phyloP scores from a whole-genome alignment of 2,797 vertebrate species.

The Gouania willdenowi region DNA sequence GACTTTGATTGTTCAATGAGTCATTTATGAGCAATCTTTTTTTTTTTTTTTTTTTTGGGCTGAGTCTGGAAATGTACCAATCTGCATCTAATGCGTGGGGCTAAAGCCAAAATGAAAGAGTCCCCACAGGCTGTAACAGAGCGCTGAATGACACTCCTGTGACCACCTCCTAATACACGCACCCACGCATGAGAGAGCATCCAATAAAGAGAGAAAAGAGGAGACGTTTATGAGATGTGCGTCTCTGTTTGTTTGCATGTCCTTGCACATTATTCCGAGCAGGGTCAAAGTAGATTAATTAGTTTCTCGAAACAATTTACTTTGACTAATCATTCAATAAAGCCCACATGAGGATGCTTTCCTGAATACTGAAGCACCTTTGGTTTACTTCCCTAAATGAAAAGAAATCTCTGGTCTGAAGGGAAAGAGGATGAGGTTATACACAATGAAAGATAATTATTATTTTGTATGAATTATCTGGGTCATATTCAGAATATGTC shows the following conservation, averaged over 20 bases:
- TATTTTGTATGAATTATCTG: conserved; percentile 51
- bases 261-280: conserved; percentile 37
- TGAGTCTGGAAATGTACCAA: conserved; percentile 38
- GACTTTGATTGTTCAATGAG: conserved; percentile 42
- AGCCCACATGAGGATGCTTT: conserved; percentile 56
- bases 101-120: conserved; percentile 40
- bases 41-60: conserved; percentile 57
- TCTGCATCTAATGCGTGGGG: conserved; percentile 48
- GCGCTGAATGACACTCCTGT: conserved; percentile 13
- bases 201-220: conserved; percentile 4
- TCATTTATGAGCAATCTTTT: conserved; percentile 43
- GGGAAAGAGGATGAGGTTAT: conserved; percentile 49
- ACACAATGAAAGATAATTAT: conserved; percentile 50
- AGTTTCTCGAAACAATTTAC: conserved; percentile 76
- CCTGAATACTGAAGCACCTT: conserved; percentile 59
- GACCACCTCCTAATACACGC: conserved; percentile 26
- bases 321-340: conserved; percentile 70
- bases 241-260: conserved; percentile 24
- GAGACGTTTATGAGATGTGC: conserved; percentile 1
- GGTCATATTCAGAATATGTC: conserved; percentile 29
- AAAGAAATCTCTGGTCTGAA: conserved; percentile 54
- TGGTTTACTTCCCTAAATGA: conserved; percentile 19
- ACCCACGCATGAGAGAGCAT: conserved; percentile 7
- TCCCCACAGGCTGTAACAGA: conserved; percentile 29
- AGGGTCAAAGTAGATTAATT: conserved; percentile 69